Percentiles rank a stretch among this genome's conserved stretches.
phyloP scores from a whole-genome alignment of 2,888 invertebrate genomes.

The Lepidocyrtinus sp. region DNA sequence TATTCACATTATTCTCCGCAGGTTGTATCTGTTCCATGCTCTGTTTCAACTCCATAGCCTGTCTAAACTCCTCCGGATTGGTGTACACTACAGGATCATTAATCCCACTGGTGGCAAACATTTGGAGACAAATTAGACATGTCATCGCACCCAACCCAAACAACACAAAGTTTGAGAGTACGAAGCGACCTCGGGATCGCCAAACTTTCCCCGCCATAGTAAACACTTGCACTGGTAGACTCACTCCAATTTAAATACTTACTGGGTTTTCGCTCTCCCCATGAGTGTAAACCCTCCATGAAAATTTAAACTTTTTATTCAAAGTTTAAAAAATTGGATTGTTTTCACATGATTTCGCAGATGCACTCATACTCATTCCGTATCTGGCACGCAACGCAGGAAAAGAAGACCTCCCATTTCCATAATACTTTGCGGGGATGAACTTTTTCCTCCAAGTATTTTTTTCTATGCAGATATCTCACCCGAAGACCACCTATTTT shows the following conservation, averaged over 20 bases:
- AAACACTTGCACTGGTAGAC: not conserved
- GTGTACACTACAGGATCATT: constrained; percentile 54
- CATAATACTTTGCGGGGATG: too few species aligned
- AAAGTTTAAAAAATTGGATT: too few species aligned
- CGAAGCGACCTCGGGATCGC: constrained; percentile 55
- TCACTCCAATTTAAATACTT: not conserved
- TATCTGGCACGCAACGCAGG: too few species aligned
- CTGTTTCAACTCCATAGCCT: constrained; percentile 31
- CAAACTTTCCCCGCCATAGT: constrained; percentile 59
- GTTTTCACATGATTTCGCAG: too few species aligned
- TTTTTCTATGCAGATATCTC: too few species aligned
- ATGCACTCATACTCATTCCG: too few species aligned
- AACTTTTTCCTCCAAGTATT: too few species aligned
- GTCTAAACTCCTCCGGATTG: constrained; percentile 52
- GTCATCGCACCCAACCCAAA: constrained; percentile 64
- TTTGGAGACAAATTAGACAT: constrained; percentile 58
- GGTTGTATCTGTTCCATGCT: constrained; percentile 1
- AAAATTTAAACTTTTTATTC: too few species aligned
- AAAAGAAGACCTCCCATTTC: too few species aligned
- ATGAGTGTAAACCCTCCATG: too few species aligned
- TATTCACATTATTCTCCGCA: constrained; percentile 26
- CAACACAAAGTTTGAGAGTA: constrained; percentile 60
- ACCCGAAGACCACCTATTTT: too few species aligned
- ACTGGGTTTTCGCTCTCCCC: too few species aligned
- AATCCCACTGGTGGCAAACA: constrained; percentile 50